phyloP scores from a whole-genome alignment of 2,113 vertebrate genomes.

The Chionodraco myersi region DNA sequence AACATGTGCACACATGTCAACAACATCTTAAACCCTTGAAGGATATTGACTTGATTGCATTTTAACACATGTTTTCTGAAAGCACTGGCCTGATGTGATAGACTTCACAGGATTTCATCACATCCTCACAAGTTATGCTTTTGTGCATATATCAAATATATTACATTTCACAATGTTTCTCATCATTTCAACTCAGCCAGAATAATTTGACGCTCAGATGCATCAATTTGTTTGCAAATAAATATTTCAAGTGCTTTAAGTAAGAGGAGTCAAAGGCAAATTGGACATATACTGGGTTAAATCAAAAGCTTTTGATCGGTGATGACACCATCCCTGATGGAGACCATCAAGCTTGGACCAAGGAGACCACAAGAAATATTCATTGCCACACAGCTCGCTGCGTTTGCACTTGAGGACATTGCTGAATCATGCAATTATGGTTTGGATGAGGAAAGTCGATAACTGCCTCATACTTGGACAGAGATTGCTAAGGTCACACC shows the following conservation, averaged over 20 bases:
- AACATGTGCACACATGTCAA: constrained; percentile 44
- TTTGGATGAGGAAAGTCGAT: constrained; percentile 69
- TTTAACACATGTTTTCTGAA: constrained; percentile 18
- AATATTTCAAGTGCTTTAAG: constrained; percentile 50
- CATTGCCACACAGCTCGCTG: constrained; percentile 46
- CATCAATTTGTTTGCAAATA: constrained; percentile 38
- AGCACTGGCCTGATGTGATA: constrained; percentile 6
- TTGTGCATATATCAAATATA: constrained; percentile 38
- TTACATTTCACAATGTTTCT: constrained; percentile 51
- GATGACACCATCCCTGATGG: constrained; percentile 35
- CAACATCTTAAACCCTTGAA: constrained; percentile 22
- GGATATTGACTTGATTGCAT: constrained; percentile 34
- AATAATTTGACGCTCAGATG: constrained; percentile 20
- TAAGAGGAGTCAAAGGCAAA: constrained; percentile 46
- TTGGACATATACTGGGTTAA: constrained; percentile 44
- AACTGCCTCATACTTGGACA: constrained; percentile 45
- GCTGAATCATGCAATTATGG: constrained; percentile 77
- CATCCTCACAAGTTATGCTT: constrained; percentile 23
- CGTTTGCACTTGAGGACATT: constrained; percentile 70
- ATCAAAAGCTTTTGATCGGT: constrained; percentile 49
- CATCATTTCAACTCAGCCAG: constrained; percentile 22
- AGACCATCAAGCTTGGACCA: constrained; percentile 7
- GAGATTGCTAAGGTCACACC: constrained; percentile 75
- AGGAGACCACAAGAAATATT: constrained; percentile 51
- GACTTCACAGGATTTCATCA: constrained; percentile 65